Evolutionary conservation across 2,113 vertebrate species (phyloP), one percentile per base, ranked within the genome.

Genomic region (Calyptomena viridis): DNA sequence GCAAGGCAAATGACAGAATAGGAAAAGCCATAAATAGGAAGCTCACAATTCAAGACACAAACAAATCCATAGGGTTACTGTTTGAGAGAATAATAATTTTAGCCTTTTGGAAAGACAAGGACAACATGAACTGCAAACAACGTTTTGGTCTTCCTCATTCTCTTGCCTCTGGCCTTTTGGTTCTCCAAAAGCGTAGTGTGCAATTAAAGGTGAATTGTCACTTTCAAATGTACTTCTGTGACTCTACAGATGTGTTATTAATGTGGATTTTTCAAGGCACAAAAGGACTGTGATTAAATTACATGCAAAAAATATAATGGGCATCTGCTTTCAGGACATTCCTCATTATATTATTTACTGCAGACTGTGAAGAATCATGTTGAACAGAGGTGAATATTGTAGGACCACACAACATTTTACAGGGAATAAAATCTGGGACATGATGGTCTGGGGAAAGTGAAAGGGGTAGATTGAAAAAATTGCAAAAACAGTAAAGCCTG

Each of bases 181-280:
- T 91, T 94, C 46, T 86, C 24, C 8, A 8, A 46, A 46, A 46
- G 55, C 24, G 23, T 5, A 55, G 16, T 37, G 66, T 87, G 59
- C 53, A 92, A 96, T 93, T 86, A 85, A 71, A 96, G 93, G 63
- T 60, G 81, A 92, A 84, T 47, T 84, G 46, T 7, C 25, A 64
- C 63, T 86, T 77, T 86, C 74, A 90, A 59, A 40, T 55, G 17
- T 89, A 77, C 33, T 89, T 72, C 62, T 67, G 18, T 74, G 39
- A 63, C 35, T 24, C 47, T 66, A 66, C 17, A 74, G 47, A 47
- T 67, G 31, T 82, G 76, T 74, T 94, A 93, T 76, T 87, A 90
- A 80, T 58, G 40, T 77, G 62, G 8, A 64, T 58, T 94, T 93
- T 91, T 88, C 42, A 80, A 78, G 30, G 22, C 42, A 80, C 19